Percentiles rank a stretch among this genome's conserved stretches.
phyloP scores from a whole-genome alignment of 2,888 invertebrate species.

The Polia nebulosa region DNA sequence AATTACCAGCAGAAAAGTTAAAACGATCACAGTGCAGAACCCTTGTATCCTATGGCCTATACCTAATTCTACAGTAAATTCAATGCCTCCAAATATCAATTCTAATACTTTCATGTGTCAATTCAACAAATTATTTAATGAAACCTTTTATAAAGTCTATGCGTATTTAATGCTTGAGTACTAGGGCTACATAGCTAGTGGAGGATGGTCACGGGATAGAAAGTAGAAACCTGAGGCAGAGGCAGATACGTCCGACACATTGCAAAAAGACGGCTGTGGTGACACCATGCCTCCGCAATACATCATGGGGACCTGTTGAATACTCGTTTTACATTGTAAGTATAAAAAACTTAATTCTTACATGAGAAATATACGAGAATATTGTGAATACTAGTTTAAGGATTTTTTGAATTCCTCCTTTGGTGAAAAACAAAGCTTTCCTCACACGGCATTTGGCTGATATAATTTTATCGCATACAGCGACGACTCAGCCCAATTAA shows the following conservation, averaged over 20 bases:
- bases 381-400: background rate
- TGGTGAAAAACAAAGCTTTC: constrained; percentile 6
- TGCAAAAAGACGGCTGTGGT: constrained; percentile 88
- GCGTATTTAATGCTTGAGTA: constrained; percentile 27
- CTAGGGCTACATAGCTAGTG: constrained; percentile 54
- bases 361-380: constrained; percentile 2
- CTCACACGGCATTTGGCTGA: constrained; percentile 56
- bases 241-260: constrained; percentile 86
- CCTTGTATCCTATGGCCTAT: constrained; percentile 48
- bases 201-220: constrained; percentile 35
- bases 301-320: constrained; percentile 86
- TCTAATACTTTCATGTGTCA: constrained; percentile 48
- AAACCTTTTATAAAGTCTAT: constrained; percentile 21
- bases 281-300: constrained; percentile 88
- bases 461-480: constrained; percentile 19
- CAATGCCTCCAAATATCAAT: constrained; percentile 69
- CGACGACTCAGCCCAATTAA: constrained; percentile 37
- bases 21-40: constrained; percentile 43
- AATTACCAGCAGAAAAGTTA: background rate
- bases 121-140: constrained; percentile 33
- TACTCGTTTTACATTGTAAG: constrained; percentile 33
- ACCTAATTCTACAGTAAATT: constrained; percentile 45
- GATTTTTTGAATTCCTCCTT: background rate
- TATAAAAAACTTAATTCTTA: constrained; percentile 1
- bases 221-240: constrained; percentile 83